phyloP scores from a whole-genome alignment of 2,797 vertebrate genomes.

The Setipinna tenuifilis region DNA sequence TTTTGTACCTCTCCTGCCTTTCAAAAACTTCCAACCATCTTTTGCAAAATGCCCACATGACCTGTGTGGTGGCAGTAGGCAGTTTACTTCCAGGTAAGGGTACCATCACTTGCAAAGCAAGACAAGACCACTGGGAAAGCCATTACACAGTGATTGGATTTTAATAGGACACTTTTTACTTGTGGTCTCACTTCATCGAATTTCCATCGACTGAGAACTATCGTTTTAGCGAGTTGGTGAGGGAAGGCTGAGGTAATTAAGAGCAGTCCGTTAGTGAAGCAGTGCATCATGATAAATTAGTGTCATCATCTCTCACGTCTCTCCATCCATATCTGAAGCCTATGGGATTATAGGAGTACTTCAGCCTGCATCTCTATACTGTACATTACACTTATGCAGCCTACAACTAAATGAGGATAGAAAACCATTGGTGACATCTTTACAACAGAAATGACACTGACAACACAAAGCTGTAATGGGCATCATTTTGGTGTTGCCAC shows the following conservation, averaged over 20 bases:
- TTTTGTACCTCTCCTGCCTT: conserved; percentile 6
- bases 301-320: neutral
- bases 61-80: neutral
- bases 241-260: neutral
- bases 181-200: neutral
- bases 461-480: neutral
- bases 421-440: neutral
- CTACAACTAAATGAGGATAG: neutral
- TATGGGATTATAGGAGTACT: neutral
- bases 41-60: neutral
- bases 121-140: too few species aligned
- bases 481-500: neutral
- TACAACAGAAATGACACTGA: neutral
- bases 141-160: neutral
- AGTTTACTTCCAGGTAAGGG: neutral
- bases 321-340: neutral
- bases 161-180: neutral
- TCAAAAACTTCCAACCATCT: conserved; percentile 9
- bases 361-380: neutral
- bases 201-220: neutral
- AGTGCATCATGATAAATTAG: neutral
- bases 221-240: neutral
- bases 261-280: neutral
- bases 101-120: too few species aligned
- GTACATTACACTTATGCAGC: neutral